These are phyloP conservation scores for Diloba caeruleocephala DNA, from an alignment of 2,888 invertebrate genomes.

Conservation along the genomic window DNA sequence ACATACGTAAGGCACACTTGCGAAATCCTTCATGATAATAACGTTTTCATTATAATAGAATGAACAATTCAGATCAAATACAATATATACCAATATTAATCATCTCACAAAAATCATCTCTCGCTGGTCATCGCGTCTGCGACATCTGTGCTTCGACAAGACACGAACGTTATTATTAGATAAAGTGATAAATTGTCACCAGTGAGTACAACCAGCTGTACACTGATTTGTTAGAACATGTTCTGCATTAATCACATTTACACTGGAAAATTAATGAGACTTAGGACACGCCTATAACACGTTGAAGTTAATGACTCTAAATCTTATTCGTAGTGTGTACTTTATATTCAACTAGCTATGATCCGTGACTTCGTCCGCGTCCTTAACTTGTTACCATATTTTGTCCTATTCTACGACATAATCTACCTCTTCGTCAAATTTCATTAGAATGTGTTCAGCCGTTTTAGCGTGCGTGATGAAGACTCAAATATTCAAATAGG, in stretches of 20 bases:
- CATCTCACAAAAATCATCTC: constrained; percentile 32
- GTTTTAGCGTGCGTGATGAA: too few species aligned
- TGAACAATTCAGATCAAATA: constrained; percentile 2
- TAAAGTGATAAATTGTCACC: constrained; percentile 67
- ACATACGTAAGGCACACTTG: too few species aligned
- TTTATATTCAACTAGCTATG: too few species aligned
- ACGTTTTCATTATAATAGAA: too few species aligned
- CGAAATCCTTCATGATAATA: not conserved
- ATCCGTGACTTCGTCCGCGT: too few species aligned
- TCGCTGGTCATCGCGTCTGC: constrained; percentile 58
- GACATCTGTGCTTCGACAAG: constrained; percentile 69
- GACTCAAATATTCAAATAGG: too few species aligned
- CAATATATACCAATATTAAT: constrained; percentile 38
- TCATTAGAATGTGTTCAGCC: too few species aligned
- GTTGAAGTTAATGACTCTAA: constrained; percentile 5
- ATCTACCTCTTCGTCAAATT: too few species aligned
- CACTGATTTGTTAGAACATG: constrained; percentile 32
- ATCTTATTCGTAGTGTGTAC: too few species aligned
- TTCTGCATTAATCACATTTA: constrained; percentile 48
- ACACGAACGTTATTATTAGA: constrained; percentile 67
- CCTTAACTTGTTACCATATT: too few species aligned
- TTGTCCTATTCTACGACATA: too few species aligned
- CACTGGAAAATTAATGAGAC: constrained; percentile 41
- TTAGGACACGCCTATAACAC: constrained; percentile 22
- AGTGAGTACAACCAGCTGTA: constrained; percentile 40